Base-by-base conservation (phyloP, 2,888 invertebrate species). In the Bimastos eiseni region DNA sequence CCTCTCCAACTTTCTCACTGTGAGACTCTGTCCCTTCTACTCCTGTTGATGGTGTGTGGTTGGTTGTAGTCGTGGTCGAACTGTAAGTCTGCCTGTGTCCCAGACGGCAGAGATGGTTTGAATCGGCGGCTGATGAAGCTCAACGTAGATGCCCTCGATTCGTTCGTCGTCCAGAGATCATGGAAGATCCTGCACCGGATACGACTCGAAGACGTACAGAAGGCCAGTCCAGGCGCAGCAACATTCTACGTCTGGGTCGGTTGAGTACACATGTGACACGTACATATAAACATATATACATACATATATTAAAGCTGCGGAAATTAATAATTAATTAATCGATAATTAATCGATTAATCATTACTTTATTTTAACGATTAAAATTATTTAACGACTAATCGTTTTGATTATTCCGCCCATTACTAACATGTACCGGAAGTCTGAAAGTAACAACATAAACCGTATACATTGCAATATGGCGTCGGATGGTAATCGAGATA, bases 201-300 rank as follows among this genome's bases (percentile, higher is more conserved):
- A 91, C 92, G 92, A 0, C 91, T 93, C 21, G 93, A 93, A 21
- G 92, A 93, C 34, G 93, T 94, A 5, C 91, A 93, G 83, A 90
- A 90, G 13, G 93, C 93, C 37, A 94, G 94, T 91, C 93, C 92
- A 55, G 94, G 94, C 0, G 94, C 93, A 0, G 94, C 94, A 8
- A 92, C 93, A 4, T 94, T 94, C 90, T 93, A 94, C 91, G 93
- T 93, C n/a, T 94, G 94, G 94, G 94, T 94, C 90, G 92, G 37
- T 86, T 24, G 21, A 49, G 49, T 49, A 21, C 24, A 49, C 49
- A 24, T 15, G 2, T 17, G 21, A 21, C 21, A 21, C 21, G 5
- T 24, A 21, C 21, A 4, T 1, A 3, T n/a, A n/a, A n/a, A n/a
- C n/a, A n/a, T n/a, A n/a, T n/a, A n/a, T n/a, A n/a, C n/a, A n/a